phyloP scores from a whole-genome alignment of 2,113 vertebrate genomes.

The Sinocyclocheilus grahami region DNA sequence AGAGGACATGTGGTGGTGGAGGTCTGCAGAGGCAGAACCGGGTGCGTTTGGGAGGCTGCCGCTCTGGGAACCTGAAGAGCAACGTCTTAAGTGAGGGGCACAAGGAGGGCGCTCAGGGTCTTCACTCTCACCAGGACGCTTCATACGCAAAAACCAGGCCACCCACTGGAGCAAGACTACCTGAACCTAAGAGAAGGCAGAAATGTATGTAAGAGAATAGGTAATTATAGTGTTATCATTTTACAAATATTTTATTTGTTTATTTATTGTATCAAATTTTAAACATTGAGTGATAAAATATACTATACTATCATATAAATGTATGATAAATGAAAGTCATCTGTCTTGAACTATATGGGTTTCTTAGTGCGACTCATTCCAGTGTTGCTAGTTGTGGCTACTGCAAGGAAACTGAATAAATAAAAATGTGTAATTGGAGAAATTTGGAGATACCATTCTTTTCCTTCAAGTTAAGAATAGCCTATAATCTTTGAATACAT shows the following conservation, averaged over 20 bases:
- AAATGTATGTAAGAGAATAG: too few relatives aligned
- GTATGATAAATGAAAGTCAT: not conserved
- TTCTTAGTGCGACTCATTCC: not conserved
- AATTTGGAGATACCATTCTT: not conserved
- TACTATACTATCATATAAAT: too few relatives aligned
- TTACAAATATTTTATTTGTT: too few relatives aligned
- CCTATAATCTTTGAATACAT: not conserved
- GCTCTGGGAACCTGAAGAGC: conserved; percentile 75
- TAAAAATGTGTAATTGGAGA: not conserved
- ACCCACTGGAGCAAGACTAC: conserved; percentile 80
- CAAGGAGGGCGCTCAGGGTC: conserved; percentile 75
- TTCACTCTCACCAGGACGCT: conserved; percentile 75
- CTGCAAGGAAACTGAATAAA: not conserved
- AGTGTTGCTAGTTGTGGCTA: not conserved
- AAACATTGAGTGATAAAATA: too few relatives aligned
- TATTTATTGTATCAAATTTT: too few relatives aligned
- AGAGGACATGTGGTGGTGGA: conserved; percentile 52
- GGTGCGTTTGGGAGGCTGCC: conserved; percentile 72
- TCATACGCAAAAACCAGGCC: conserved; percentile 81
- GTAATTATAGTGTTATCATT: too few relatives aligned
- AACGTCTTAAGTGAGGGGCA: conserved; percentile 75
- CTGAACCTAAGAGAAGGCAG: conserved; percentile 68
- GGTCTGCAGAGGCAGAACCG: conserved; percentile 36
- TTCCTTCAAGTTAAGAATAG: not conserved
- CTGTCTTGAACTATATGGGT: not conserved